Evolutionary conservation across 2,113 vertebrate genomes (phyloP), one percentile per base, ranked within the genome.

Genomic region (Coryphaenoides rupestris): DNA sequence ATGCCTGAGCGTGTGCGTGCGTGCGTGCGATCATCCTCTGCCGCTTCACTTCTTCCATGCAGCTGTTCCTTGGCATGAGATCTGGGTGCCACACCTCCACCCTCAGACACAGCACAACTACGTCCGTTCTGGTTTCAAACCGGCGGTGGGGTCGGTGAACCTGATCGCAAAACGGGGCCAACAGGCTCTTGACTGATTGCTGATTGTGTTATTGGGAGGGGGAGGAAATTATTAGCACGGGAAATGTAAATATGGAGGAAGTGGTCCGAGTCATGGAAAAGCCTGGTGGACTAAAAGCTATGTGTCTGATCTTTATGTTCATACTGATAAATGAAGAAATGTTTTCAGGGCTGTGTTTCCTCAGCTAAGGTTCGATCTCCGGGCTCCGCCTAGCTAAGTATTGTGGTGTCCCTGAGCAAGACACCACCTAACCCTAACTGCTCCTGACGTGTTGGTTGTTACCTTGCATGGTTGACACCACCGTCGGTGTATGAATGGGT

Each of bases 51-150:
- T 75, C 77, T 79, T 77, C 75, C 75, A 58, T 6, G 4, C 77
- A 80, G 80, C 82, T 83, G 80, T 79, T 80, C 26, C 69, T 65
- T 71, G 76, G 73, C 77, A 76, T 78, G 70, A 80, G 72, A 58
- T 26, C 40, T 66, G 66, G 61, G 74, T 72, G 80, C 74, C 80
- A 77, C 80, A 72, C 80, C 69, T 60, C 69, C 74, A 40, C 33
- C 33, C 33, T 72, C 72, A 63, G 77, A 74, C 65, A 73, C 55
- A 78, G 76, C 60, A 77, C 13, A 81, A 73, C 74, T 71, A 68
- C 62, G 56, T 10, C 54, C 45, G 67, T 53, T 62, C 10, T 57
- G 14, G 19, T 47, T 56, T 60, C 47, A 1, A 17, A 17, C 47
- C 0, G 66, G 55, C 67, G 57, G 50, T 63, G 53, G 53, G n/a